phyloP scores from a whole-genome alignment of 1,140 invertebrate species.

The Lutraria rhynchaena region DNA sequence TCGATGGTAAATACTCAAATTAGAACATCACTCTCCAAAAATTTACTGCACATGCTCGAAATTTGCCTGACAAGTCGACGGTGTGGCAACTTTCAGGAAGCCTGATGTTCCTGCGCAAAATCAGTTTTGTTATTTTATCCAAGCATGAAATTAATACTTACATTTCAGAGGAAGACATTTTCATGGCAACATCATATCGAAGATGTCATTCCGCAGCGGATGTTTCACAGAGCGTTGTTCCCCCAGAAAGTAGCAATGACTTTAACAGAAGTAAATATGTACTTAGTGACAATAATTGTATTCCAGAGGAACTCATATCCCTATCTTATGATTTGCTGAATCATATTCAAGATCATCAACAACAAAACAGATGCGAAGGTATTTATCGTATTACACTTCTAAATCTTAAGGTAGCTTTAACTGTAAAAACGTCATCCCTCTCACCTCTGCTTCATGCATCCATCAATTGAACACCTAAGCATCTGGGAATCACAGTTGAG shows the following conservation, averaged over 20 bases:
- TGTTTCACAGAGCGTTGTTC: neutral
- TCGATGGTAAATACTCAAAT: too few relatives aligned
- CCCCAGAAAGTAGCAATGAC: neutral
- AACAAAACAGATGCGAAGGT: neutral
- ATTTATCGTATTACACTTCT: neutral
- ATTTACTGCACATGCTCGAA: too few relatives aligned
- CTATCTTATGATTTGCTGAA: constrained; percentile 37
- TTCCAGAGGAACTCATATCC: constrained; percentile 32
- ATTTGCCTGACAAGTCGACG: too few relatives aligned
- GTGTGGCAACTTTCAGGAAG: too few relatives aligned
- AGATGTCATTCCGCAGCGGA: constrained; percentile 16
- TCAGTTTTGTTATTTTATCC: too few relatives aligned
- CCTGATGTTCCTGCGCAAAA: too few relatives aligned
- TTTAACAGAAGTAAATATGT: neutral
- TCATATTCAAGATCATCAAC: constrained; percentile 23
- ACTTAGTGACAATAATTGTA: neutral
- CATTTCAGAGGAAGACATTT: constrained; percentile 16
- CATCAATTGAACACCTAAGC: neutral
- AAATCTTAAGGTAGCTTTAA: neutral
- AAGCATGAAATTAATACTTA: too few relatives aligned
- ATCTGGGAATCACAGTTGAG: neutral
- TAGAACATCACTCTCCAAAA: too few relatives aligned
- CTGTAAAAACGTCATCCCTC: neutral
- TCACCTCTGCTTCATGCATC: neutral
- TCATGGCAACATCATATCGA: neutral